These are phyloP conservation scores for Poeciliopsis gracilis DNA, from an alignment of 2,797 vertebrate genomes.

Conservation along the genomic window DNA sequence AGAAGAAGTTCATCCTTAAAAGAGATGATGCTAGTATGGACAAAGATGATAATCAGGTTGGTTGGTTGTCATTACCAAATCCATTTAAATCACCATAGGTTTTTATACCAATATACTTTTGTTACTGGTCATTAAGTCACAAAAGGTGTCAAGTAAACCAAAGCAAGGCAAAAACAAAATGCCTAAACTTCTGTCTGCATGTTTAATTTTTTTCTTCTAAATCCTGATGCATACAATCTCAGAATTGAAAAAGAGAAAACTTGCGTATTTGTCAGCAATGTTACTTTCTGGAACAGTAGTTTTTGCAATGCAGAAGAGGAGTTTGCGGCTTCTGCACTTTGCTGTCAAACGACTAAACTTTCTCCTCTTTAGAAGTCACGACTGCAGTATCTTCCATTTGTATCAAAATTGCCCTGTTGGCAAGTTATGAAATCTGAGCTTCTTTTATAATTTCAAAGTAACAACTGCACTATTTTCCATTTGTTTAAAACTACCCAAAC, in stretches of 20 bases:
- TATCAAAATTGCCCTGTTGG: not conserved
- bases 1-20: constrained; percentile 98
- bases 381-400: not conserved
- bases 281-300: not conserved
- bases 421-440: not conserved
- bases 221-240: not conserved
- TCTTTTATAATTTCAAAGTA: not conserved
- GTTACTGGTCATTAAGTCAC: not conserved
- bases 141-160: not conserved
- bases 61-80: not conserved
- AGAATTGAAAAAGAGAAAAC: not conserved
- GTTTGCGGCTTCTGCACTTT: not conserved
- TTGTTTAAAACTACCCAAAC: not conserved
- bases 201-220: not conserved
- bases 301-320: not conserved
- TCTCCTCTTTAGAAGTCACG: not conserved
- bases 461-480: not conserved
- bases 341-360: not conserved
- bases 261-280: not conserved
- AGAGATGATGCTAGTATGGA: constrained; percentile 98
- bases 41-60: constrained; percentile 98
- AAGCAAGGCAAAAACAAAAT: not conserved
- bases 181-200: not conserved
- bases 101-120: not conserved
- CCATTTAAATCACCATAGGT: not conserved